Percentiles rank a stretch among this genome's conserved stretches.
phyloP scores from a whole-genome alignment of 2,888 invertebrate species.

The Eurois occulta region DNA sequence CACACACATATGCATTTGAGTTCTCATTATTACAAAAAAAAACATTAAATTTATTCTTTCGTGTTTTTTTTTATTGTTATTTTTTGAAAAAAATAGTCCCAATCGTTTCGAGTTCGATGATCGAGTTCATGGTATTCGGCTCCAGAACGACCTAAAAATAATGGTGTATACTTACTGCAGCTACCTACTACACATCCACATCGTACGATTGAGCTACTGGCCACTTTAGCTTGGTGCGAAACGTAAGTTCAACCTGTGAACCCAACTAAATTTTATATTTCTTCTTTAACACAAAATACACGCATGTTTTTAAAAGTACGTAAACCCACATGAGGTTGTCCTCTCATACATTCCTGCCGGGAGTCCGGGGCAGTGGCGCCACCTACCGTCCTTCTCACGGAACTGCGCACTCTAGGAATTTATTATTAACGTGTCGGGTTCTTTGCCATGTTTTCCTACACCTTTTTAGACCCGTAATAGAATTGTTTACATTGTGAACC shows the following conservation, averaged over 20 bases:
- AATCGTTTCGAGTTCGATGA: too few species aligned
- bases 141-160: too few species aligned
- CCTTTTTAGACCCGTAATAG: slow-evolving; percentile 54
- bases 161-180: too few species aligned
- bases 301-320: background rate
- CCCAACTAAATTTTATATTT: background rate
- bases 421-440: slow-evolving; percentile 58
- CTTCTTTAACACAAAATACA: background rate
- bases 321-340: slow-evolving; percentile 1
- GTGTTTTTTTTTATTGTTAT: too few species aligned
- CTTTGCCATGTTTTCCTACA: slow-evolving; percentile 44
- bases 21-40: too few species aligned
- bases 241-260: background rate
- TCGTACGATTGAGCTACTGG: too few species aligned
- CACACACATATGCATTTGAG: too few species aligned
- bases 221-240: background rate
- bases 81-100: too few species aligned
- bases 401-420: slow-evolving; percentile 53
- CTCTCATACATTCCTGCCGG: slow-evolving; percentile 31
- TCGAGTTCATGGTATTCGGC: too few species aligned
- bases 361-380: slow-evolving; percentile 21
- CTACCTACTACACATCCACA: too few species aligned
- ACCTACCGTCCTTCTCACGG: slow-evolving; percentile 33
- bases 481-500: slow-evolving; percentile 51
- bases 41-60: too few species aligned